Evolutionary conservation across 2,888 invertebrate genomes (phyloP).

Genomic region (Ceraclea dissimilis): DNA sequence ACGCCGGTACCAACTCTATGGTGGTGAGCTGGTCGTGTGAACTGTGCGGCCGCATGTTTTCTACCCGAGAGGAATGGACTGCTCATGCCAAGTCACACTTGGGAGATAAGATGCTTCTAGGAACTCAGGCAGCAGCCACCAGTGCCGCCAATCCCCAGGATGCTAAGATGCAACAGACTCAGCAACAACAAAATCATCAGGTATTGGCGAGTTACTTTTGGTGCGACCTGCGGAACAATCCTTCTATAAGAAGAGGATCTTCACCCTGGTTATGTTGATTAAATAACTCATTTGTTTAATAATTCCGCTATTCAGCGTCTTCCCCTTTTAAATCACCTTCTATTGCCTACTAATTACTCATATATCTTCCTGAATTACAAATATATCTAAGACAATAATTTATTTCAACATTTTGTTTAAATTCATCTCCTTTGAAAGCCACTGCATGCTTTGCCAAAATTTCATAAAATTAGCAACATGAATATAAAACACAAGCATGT

Average conservation of each 20-base stretch:
- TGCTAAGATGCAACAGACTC: constrained; percentile 23
- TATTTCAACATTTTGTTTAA: not conserved
- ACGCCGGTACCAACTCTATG: constrained; percentile 46
- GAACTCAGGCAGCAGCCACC: constrained; percentile 21
- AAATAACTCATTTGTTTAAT: not conserved
- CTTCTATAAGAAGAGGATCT: constrained; percentile 11
- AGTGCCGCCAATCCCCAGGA: constrained; percentile 24
- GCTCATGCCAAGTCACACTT: constrained; percentile 66
- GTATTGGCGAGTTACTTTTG: constrained; percentile 15
- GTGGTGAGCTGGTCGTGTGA: constrained; percentile 69
- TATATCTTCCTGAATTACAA: too few species aligned
- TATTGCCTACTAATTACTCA: too few species aligned
- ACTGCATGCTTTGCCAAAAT: not conserved
- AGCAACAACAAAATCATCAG: constrained; percentile 25
- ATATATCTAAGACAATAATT: not conserved
- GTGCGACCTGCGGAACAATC: constrained; percentile 13
- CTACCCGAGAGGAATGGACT: constrained; percentile 69
- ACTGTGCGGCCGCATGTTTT: constrained; percentile 63
- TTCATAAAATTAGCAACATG: not conserved
- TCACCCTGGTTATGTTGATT: constrained; percentile 12
- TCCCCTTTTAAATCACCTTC: not conserved
- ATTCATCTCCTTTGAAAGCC: not conserved
- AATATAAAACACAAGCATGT: not conserved
- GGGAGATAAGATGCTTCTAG: constrained; percentile 44
- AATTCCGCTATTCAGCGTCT: not conserved